These are phyloP conservation scores for Camelus bactrianus DNA, from an alignment of 2,113 vertebrate species.

Conservation along the genomic window DNA sequence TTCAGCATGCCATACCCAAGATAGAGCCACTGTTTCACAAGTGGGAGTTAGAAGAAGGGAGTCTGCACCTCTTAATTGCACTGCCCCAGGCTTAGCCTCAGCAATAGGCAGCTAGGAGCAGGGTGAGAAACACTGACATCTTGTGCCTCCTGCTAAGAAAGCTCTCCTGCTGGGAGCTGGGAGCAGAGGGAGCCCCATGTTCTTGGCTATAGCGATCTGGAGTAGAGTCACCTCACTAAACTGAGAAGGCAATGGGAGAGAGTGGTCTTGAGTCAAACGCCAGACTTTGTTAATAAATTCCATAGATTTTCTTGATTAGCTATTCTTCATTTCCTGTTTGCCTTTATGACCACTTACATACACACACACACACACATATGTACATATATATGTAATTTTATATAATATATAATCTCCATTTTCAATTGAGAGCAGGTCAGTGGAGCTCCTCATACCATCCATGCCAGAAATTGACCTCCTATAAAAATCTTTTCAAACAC, in stretches of 20 bases:
- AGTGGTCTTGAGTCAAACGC: background rate
- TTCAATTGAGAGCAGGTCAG: background rate
- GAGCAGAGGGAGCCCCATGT: background rate
- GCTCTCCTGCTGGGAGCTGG: background rate
- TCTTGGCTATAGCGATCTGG: background rate
- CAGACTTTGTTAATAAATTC: background rate
- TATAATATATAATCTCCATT: background rate
- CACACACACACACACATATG: background rate
- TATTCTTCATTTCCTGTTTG: constrained; percentile 10
- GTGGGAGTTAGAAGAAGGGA: background rate
- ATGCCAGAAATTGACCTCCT: background rate
- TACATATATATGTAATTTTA: background rate
- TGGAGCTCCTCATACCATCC: background rate
- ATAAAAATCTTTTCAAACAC: background rate
- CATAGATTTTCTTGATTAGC: background rate
- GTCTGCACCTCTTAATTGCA: background rate
- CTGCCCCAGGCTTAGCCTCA: background rate
- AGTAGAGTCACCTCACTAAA: background rate
- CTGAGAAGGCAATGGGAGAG: background rate
- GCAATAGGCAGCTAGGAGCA: background rate
- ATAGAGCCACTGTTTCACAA: background rate
- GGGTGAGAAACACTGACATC: background rate
- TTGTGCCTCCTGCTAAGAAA: background rate
- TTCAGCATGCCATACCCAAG: background rate
- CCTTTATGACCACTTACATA: background rate